phyloP scores from a whole-genome alignment of 2,888 invertebrate species.

The Matsumyia berberina region DNA sequence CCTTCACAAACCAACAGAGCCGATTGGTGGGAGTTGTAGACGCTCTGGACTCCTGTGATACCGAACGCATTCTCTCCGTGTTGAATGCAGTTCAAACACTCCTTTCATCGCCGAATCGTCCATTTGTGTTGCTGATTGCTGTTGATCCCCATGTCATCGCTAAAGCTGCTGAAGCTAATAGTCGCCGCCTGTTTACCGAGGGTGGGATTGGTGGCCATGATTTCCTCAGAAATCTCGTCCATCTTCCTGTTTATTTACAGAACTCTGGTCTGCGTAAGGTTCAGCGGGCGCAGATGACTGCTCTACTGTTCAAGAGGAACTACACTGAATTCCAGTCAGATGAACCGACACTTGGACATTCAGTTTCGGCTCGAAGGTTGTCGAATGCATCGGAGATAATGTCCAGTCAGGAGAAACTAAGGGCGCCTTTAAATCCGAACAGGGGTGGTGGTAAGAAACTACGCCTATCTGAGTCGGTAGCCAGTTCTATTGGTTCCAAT shows the following conservation, averaged over 20 bases:
- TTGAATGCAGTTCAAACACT: conserved; percentile 97
- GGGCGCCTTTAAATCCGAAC: conserved; percentile 81
- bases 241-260: conserved; percentile 98
- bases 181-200: conserved; percentile 93
- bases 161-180: conserved; percentile 96
- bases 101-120: conserved; percentile 96
- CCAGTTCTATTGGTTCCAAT: conserved; percentile 95
- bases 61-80: conserved; percentile 96
- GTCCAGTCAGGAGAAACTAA: conserved; percentile 92
- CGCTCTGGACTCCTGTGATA: conserved; percentile 98
- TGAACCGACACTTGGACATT: conserved; percentile 82
- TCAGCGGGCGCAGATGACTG: conserved; percentile 93
- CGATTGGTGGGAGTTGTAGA: conserved; percentile 97
- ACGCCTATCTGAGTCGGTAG: conserved; percentile 94
- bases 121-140: conserved; percentile 97
- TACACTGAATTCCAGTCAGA: conserved; percentile 82
- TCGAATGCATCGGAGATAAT: conserved; percentile 92
- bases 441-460: conserved; percentile 90
- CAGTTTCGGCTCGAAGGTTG: conserved; percentile 90
- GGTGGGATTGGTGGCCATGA: conserved; percentile 95
- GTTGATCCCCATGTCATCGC: conserved; percentile 99
- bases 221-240: conserved; percentile 97
- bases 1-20: conserved; percentile 96
- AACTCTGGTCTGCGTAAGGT: conserved; percentile 97
- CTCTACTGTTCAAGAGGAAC: conserved; percentile 84